Evolutionary conservation across 2,113 vertebrate species (phyloP).

Genomic region (Quiscalus mexicanus): DNA sequence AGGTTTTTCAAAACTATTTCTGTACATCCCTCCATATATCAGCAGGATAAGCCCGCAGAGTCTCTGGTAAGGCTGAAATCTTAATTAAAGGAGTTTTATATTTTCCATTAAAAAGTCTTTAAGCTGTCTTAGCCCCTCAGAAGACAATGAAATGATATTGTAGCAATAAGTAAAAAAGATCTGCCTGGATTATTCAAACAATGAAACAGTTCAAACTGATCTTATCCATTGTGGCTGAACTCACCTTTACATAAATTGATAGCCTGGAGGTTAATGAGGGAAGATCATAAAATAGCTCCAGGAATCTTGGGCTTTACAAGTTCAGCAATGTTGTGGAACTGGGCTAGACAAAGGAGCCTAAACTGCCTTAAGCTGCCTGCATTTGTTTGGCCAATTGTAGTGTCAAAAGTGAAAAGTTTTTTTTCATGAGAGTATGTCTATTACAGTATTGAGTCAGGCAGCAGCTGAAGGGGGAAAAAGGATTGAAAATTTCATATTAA

Average conservation of each 20-base stretch:
- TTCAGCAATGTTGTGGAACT: not conserved
- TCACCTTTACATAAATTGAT: not conserved
- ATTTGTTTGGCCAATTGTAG: conserved; percentile 70
- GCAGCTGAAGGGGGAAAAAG: not conserved
- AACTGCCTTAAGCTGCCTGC: conserved; percentile 50
- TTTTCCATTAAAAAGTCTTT: not conserved
- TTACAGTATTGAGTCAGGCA: conserved; percentile 74
- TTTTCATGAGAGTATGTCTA: conserved; percentile 59
- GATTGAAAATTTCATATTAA: conserved; percentile 66
- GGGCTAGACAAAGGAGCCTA: not conserved
- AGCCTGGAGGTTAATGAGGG: conserved; percentile 1
- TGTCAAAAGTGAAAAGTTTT: conserved; percentile 62
- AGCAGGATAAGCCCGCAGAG: not conserved
- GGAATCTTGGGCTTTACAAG: not conserved
- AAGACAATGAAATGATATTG: not conserved
- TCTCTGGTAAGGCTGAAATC: not conserved
- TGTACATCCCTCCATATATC: not conserved
- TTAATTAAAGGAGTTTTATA: not conserved
- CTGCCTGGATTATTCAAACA: not conserved
- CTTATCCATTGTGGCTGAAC: not conserved
- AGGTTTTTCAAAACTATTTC: not conserved
- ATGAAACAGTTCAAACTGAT: not conserved
- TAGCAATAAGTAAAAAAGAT: not conserved
- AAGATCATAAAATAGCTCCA: not conserved
- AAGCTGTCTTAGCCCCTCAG: not conserved